Conservation (phyloP, 2,888 invertebrate genomes). For the Miltochrista miniata region DNA sequence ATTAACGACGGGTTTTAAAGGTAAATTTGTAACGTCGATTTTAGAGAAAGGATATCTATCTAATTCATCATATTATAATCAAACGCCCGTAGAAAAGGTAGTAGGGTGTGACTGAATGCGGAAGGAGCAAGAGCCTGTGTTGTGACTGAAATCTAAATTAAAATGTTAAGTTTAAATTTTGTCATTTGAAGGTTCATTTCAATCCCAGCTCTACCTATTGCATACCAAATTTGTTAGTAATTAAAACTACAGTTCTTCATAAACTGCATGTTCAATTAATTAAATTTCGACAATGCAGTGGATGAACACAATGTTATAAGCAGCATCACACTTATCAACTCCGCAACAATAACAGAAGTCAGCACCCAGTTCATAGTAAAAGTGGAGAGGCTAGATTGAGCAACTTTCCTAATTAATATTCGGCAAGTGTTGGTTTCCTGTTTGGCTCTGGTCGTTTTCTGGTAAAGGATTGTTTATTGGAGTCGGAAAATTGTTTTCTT, state of each 20-base stretch:
- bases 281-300: not conserved
- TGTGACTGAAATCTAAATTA: too few relatives aligned
- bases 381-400: constrained; percentile 43
- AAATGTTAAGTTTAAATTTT: too few relatives aligned
- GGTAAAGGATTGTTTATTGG: constrained; percentile 21
- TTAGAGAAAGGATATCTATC: too few relatives aligned
- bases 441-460: constrained; percentile 31
- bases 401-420: constrained; percentile 61
- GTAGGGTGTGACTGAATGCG: too few relatives aligned
- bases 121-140: too few relatives aligned
- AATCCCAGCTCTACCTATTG: too few relatives aligned
- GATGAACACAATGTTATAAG: not conserved
- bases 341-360: not conserved
- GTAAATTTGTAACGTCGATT: not conserved
- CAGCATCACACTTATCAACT: not conserved
- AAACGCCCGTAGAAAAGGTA: too few relatives aligned
- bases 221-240: too few relatives aligned
- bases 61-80: too few relatives aligned
- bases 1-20: not conserved
- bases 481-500: not conserved
- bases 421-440: constrained; percentile 49
- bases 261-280: too few relatives aligned
- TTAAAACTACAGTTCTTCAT: too few relatives aligned
- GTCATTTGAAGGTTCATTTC: too few relatives aligned
- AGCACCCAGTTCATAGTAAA: not conserved